A percentile compares a stretch with the other conserved stretches of the same genome.
These are phyloP conservation scores for Myzus persicae DNA, from an alignment of 1,140 invertebrate species.

Conservation along the genomic window DNA sequence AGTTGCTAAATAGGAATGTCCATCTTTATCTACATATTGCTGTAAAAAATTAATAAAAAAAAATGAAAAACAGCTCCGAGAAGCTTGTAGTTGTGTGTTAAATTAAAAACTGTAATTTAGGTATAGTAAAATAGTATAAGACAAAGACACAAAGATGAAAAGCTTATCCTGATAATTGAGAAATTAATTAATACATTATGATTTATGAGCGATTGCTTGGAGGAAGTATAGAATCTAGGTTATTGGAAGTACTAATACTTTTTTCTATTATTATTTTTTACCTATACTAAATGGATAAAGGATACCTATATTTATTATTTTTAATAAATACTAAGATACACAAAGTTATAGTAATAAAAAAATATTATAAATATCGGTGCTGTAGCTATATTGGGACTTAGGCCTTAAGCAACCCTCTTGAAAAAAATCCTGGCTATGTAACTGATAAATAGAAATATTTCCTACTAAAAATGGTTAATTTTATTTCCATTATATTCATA, in stretches of 20 bases:
- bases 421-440: too few relatives aligned
- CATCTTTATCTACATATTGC: constrained; percentile 88
- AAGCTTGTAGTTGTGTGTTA: neutral
- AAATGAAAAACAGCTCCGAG: neutral
- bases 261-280: neutral
- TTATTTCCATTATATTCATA: too few relatives aligned
- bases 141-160: neutral
- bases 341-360: too few relatives aligned
- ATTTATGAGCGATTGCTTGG: neutral
- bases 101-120: neutral
- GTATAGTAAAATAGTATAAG: neutral
- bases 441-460: neutral
- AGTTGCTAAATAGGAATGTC: constrained; percentile 90
- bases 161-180: neutral
- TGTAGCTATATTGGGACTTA: too few relatives aligned
- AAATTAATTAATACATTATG: neutral
- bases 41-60: constrained; percentile 63
- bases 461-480: neutral
- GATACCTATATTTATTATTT: neutral
- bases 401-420: too few relatives aligned
- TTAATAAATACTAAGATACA: neutral
- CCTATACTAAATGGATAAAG: neutral
- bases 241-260: neutral
- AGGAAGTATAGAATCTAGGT: neutral
- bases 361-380: too few relatives aligned